Conservation (phyloP, 2,888 invertebrate genomes). For the Augiades crinisus region DNA sequence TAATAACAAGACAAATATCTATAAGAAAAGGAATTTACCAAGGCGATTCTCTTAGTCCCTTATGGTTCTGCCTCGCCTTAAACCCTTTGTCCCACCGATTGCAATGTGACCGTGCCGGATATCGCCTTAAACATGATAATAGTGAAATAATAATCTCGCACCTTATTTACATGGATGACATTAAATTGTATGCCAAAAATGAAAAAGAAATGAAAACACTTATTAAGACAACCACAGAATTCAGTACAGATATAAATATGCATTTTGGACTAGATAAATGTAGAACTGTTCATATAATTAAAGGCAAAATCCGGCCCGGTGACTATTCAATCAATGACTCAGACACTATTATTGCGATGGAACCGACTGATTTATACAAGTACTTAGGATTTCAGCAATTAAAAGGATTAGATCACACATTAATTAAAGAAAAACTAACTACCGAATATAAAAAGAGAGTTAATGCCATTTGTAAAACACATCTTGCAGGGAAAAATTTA, state of each 20-base stretch:
- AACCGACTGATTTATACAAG: neutral
- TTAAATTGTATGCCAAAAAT: too few species aligned
- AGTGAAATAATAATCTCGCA: too few species aligned
- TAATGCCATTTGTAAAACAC: neutral
- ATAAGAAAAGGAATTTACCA: neutral
- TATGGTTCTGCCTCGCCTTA: neutral
- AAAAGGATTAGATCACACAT: neutral
- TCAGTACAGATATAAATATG: neutral
- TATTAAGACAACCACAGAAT: neutral
- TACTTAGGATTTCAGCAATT: neutral
- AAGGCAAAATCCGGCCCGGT: neutral
- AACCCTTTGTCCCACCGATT: neutral
- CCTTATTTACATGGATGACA: too few species aligned
- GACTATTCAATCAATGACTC: neutral
- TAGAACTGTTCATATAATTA: neutral
- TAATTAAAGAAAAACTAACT: neutral
- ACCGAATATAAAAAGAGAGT: neutral
- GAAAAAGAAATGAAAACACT: neutral
- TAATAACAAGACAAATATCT: neutral
- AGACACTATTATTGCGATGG: neutral
- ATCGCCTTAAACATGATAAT: neutral
- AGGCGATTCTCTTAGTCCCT: neutral
- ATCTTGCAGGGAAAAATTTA: neutral
- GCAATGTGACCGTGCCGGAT: too few species aligned
- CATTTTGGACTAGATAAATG: slow-evolving; percentile 5